Conservation (phyloP, 1,140 invertebrate genomes). For the Nautilus pompilius region DNA sequence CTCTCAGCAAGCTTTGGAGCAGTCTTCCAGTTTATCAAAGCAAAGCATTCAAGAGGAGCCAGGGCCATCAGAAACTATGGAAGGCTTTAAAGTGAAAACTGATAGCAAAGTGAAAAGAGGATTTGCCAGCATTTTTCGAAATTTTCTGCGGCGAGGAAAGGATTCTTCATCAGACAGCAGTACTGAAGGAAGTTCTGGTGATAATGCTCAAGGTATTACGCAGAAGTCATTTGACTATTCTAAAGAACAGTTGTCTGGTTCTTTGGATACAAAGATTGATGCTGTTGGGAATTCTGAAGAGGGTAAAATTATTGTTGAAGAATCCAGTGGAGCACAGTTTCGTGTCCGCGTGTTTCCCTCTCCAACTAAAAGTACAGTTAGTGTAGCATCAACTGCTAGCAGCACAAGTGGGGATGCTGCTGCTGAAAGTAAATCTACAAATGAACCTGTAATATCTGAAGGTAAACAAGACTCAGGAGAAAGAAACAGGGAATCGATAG, state of each 20-base stretch:
- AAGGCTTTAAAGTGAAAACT: neutral
- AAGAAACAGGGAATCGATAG: neutral
- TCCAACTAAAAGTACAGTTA: neutral
- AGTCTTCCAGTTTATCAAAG: neutral
- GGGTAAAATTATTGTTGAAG: too few relatives aligned
- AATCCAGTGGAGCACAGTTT: neutral
- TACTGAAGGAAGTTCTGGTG: conserved; percentile 5
- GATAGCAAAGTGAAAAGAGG: neutral
- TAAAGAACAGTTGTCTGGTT: too few relatives aligned
- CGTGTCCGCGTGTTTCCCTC: neutral
- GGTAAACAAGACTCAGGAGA: neutral
- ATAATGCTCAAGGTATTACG: neutral
- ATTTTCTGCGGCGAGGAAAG: conserved; percentile 32
- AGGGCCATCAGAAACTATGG: neutral
- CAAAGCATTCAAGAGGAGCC: too few relatives aligned
- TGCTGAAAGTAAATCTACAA: neutral
- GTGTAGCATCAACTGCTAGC: neutral
- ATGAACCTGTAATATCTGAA: neutral
- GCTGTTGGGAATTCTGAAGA: too few relatives aligned
- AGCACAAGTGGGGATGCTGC: neutral
- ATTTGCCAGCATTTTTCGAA: conserved; percentile 26
- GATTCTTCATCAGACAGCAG: conserved; percentile 22
- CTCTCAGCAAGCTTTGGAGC: too few relatives aligned
- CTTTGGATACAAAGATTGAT: too few relatives aligned
- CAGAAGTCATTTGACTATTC: too few relatives aligned